Conservation (phyloP, 1,140 invertebrate species). For the Scaptomyza graminum region DNA sequence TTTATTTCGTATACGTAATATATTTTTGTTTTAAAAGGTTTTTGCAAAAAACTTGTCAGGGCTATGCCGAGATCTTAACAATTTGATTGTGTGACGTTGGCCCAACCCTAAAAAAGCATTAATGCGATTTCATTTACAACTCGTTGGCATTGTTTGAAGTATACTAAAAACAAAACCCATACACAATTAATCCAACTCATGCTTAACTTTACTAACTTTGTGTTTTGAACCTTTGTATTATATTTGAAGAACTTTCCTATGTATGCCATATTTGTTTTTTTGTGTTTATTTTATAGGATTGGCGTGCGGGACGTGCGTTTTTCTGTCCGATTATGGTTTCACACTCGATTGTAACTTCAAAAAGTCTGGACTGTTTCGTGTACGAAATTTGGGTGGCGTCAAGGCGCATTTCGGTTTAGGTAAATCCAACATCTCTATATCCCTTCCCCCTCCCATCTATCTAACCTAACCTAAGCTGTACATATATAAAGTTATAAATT, state of each 20-base stretch:
- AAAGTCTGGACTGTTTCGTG: conserved; percentile 94
- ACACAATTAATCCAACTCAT: conserved; percentile 18
- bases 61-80: conserved; percentile 13
- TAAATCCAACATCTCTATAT: conserved; percentile 84
- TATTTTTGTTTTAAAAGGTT: conserved; percentile 14
- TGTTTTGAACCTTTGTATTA: conserved; percentile 48
- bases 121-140: conserved; percentile 12
- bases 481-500: conserved; percentile 33
- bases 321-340: conserved; percentile 94
- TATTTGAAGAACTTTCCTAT: conserved; percentile 68
- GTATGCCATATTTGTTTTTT: conserved; percentile 73
- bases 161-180: background rate
- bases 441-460: conserved; percentile 5
- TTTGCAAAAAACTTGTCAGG: conserved; percentile 39
- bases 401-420: conserved; percentile 94
- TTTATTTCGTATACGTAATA: conserved; percentile 14
- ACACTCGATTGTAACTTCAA: conserved; percentile 95
- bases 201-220: conserved; percentile 52
- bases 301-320: conserved; percentile 89
- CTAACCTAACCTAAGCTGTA: conserved; percentile 19
- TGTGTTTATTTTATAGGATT: conserved; percentile 85
- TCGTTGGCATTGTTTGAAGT: background rate
- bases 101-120: conserved; percentile 26
- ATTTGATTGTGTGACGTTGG: conserved; percentile 5
- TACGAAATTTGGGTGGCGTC: conserved; percentile 93